Base-by-base conservation (phyloP, 2,888 invertebrate genomes). In the Teleogryllus oceanicus region DNA sequence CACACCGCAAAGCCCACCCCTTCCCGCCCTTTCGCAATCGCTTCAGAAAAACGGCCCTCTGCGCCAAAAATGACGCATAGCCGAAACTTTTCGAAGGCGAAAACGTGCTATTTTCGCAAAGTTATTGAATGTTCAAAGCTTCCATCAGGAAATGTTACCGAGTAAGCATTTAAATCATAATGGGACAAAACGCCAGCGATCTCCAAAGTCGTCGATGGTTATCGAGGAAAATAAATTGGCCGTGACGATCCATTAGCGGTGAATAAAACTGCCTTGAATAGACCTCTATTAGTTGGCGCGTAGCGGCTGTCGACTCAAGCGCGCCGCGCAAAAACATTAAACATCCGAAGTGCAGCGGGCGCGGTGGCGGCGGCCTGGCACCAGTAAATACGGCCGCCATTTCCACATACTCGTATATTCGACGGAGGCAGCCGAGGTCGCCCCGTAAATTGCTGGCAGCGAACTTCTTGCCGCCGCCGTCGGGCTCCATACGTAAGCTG, bases 201-300 rank as follows among this genome's bases (percentile, higher is more conserved):
- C 37, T 37, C 37, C 37, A 37, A 37, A n/a, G 62, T 62, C 62
- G 16, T n/a, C n/a, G n/a, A 62, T 62, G 62, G 62, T n/a, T 62
- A 62, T 62, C 62, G 62, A 62, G 62, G 16, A 62, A 62, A 62
- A 62, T 62, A 62, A 62, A 62, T 62, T 13, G 62, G 13, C 62
- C 62, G 62, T 62, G 62, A 62, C 62, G 62, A 62, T 62, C 62
- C 62, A 62, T 62, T 62, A 62, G 62, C n/a, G n/a, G 62, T 62
- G 62, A 62, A 62, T 62, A 62, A n/a, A 62, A 37, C 37, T 8
- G 37, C 37, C 37, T 37, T 37, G 37, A 37, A 37, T 13, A 62
- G n/a, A 62, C 16, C 62, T 62, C 62, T 62, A 18, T 62, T 62
- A 62, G 13, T 62, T 62, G 62, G 16, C n/a, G 16, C 62, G 13